Base-by-base conservation (phyloP, 2,797 vertebrate species). In the Pogonophryne albipinna region DNA sequence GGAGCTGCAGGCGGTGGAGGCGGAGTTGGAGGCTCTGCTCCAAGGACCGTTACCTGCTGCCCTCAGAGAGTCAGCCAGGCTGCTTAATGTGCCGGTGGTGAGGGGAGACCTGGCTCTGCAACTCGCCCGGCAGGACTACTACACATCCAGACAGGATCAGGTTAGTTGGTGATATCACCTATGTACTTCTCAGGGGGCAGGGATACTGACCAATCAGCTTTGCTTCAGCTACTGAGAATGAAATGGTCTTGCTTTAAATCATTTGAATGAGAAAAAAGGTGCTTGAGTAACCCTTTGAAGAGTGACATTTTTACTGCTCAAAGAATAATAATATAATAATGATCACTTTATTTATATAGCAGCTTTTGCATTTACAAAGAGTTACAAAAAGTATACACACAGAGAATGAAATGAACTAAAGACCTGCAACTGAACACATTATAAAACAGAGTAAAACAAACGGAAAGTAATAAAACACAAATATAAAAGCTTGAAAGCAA, bases 21-120 rank as follows among this genome's bases (percentile, higher is more conserved):
- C 91, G n/a, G 95, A 97, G 60, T 90, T 98, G 64, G 85, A 95
- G 78, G 83, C 71, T 42, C 87, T 97, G 68, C 94, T 94, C 74
- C 87, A 85, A 3, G 95, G 95, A 79, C 93, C 90, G 4, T 89
- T 98, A n/a, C 94, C 95, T 57, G 91, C 86, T 2, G 78, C 95
- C 46, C 89, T 98, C 11, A 95, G 94, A 79, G 94, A 97, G 83
- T 95, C 95, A 1, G 96, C 97, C 44, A 93, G 87, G 19, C 91
- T 95, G 71, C 60, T 98, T 6, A 96, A 94, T 49, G 87, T 93
- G 27, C 97, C 98, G 0, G 89, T 98, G 13, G 94, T 98, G 50
- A 96, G 93, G 69, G 96, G 94, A 20, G 96, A 96, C 87, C 91
- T 98, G 74, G 93, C 93, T 56, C 79, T 91, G 61, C 97, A 98